A percentile compares a stretch with the other conserved stretches of the same genome.
These are phyloP conservation scores for Neodiprion fabricii DNA, from an alignment of 1,140 invertebrate species.

Conservation along the genomic window DNA sequence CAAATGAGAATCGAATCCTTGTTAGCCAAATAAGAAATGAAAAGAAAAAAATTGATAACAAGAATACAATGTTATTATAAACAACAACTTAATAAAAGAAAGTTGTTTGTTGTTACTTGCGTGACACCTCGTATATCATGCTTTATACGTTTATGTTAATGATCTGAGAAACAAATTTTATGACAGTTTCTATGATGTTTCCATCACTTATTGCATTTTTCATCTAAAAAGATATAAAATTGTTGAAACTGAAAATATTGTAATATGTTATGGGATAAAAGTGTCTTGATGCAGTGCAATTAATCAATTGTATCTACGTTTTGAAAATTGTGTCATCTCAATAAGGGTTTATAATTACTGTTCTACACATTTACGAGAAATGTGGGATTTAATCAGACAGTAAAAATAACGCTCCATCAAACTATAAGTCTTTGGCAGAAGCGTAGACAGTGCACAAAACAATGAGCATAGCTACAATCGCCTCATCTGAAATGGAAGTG, in stretches of 20 bases:
- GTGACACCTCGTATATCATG: conserved; percentile 34
- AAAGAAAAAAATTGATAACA: conserved; percentile 36
- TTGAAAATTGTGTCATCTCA: no score
- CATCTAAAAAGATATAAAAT: conserved; percentile 1
- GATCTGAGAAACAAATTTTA: conserved; percentile 8
- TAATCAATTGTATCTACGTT: not conserved
- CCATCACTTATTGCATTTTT: not conserved
- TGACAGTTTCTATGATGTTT: conserved; percentile 8
- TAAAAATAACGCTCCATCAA: no score
- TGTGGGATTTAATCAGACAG: no score
- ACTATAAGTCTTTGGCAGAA: no score
- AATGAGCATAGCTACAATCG: no score
- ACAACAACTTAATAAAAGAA: conserved; percentile 56
- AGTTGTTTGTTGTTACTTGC: conserved; percentile 56
- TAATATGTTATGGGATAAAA: conserved; percentile 4
- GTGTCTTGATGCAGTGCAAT: not conserved
- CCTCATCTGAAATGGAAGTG: no score
- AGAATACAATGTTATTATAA: conserved; percentile 54
- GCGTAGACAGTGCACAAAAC: no score
- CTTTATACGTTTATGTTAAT: conserved; percentile 15
- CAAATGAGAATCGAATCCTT: conserved; percentile 36
- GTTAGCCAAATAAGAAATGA: conserved; percentile 36
- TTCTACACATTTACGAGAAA: no score
- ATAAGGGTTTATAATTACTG: no score
- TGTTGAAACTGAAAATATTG: conserved; percentile 3